phyloP scores from a whole-genome alignment of 2,888 invertebrate species.

The Torymus auratus region DNA sequence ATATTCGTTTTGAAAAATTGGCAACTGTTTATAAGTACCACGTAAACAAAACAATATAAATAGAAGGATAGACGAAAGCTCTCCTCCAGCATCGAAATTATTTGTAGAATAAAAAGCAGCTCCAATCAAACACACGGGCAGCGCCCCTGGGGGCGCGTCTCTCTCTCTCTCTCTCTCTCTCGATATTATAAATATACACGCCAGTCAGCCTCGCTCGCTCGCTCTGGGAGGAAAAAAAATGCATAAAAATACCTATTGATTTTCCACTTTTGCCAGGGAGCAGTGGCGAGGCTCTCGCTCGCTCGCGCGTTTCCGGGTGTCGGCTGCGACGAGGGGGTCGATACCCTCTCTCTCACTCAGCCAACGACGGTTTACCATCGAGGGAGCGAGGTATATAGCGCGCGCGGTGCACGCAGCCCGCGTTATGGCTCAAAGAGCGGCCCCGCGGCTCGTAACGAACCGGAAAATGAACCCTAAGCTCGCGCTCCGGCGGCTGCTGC shows the following conservation, averaged over 20 bases:
- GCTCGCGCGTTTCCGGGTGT: slow-evolving; percentile 27
- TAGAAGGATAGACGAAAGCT: no score
- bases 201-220: no score
- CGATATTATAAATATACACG: no score
- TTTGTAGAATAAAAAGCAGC: no score
- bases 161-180: no score
- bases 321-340: slow-evolving; percentile 48
- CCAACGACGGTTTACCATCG: slow-evolving; percentile 1
- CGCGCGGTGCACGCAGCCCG: neutral
- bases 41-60: no score
- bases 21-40: no score
- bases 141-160: no score
- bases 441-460: slow-evolving; percentile 62
- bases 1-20: no score
- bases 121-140: no score
- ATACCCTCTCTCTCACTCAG: slow-evolving; percentile 37
- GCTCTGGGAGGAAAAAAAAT: neutral
- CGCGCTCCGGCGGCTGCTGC: neutral
- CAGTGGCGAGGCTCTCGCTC: no score
- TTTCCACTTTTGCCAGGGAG: slow-evolving; percentile 42
- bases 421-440: slow-evolving; percentile 46
- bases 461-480: slow-evolving; percentile 63
- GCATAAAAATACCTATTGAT: slow-evolving; percentile 49
- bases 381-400: neutral
- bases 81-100: no score